Evolutionary conservation across 2,888 invertebrate species (phyloP), one percentile per base, ranked within the genome.

Genomic region (Hipparchia semele): DNA sequence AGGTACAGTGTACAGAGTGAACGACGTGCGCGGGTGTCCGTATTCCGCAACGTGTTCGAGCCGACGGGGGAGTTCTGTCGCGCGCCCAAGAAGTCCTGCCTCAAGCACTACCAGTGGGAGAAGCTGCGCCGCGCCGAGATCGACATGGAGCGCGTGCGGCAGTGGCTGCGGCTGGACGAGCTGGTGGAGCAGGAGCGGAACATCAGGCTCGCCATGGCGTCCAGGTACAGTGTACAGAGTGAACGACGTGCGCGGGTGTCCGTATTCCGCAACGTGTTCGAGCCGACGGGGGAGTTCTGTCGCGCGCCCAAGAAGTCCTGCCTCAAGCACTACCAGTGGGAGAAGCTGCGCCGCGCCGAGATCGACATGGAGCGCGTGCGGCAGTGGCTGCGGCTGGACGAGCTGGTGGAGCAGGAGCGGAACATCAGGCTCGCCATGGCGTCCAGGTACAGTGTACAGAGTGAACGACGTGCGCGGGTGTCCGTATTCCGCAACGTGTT

Each of bases 21-120:
- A 4, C 13, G 6, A n/a, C 6, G 6, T 56, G 6, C 0, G 56
- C n/a, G n/a, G n/a, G 13, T 6, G 56, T n/a, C 6, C 6, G n/a
- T 56, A 5, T 6, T 13, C 13, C 7, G 9, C 10, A 53, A 3
- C 12, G 12, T 4, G 53, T 12, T 0, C 53, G 53, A 12, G 53
- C 9, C 53, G 12, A 53, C 97, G 0, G 98, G 97, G 0, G 97
- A 98, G 80, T 98, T 98, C 91, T 99, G 99, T 86, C 90, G 92
- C 6, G 96, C 97, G 0, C 96, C 98, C 0, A 99, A 99, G 88
- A 98, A 99, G 87, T 96, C 96, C 77, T 99, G 99, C 84, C 96
- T 97, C 70, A 96, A 96, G 81, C 99, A 99, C 87, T 97, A 97
- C 86, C 97, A 98, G 79, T 99, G 99, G 99, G 99, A 99, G 90